Conservation (phyloP, 2,888 invertebrate genomes). For the Acheta domesticus region DNA sequence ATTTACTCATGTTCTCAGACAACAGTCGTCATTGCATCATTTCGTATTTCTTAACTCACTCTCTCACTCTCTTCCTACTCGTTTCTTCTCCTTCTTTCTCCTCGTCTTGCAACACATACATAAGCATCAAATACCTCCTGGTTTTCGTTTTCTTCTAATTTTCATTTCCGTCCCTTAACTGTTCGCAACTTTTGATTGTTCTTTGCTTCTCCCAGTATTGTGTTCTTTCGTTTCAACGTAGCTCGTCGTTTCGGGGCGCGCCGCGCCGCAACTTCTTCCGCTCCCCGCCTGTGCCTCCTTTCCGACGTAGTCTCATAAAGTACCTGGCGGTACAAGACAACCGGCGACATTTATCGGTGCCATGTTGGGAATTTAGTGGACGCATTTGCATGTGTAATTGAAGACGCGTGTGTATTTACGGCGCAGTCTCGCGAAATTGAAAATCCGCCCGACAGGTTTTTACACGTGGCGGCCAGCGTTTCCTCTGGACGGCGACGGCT, state of each 20-base stretch:
- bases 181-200: background rate
- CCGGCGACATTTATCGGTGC: background rate
- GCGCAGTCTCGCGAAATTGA: background rate
- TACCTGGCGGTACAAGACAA: background rate
- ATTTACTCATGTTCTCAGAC: too few relatives aligned
- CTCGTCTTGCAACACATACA: too few relatives aligned
- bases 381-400: slow-evolving; percentile 4
- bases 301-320: background rate
- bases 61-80: too few relatives aligned
- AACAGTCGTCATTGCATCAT: too few relatives aligned
- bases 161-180: background rate
- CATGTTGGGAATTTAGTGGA: background rate
- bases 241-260: too few relatives aligned
- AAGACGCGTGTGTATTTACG: background rate
- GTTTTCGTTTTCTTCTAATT: background rate
- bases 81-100: too few relatives aligned
- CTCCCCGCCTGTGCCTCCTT: background rate
- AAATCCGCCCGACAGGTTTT: background rate
- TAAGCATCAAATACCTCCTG: too few relatives aligned
- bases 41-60: too few relatives aligned
- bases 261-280: background rate
- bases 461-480: background rate
- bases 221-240: background rate
- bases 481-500: too few relatives aligned
- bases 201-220: background rate